Evolutionary conservation across 2,888 invertebrate genomes (phyloP), one percentile per base, ranked within the genome.

Genomic region (Muschampia plurimacula): DNA sequence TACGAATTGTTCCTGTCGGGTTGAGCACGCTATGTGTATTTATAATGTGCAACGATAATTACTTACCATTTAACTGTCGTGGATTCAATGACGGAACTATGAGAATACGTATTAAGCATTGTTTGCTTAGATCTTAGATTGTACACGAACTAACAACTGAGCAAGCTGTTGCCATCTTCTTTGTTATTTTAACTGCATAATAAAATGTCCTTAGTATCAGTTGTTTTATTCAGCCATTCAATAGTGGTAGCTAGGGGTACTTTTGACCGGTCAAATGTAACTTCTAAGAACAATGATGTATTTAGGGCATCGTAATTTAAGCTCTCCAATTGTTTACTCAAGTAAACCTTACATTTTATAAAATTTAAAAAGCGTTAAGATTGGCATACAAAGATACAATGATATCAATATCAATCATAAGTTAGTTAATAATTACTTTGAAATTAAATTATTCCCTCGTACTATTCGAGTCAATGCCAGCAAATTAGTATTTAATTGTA

Each of bases 11-110:
- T 41, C n/a, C 15, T 55, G n/a, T 39, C 41, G 39, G 12, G 22
- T 49, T 39, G 22, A 64, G 60, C 69, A 65, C 69, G 73, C 63
- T 22, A 52, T 66, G 55, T 62, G 55, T 69, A 46, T 13, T 55
- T 36, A 67, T 76, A 66, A 76, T 75, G 72, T 75, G 75, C 77
- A 72, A 77, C 73, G 74, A 74, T 74, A 74, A 77, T 75, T 68
- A 79, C 44, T 22, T 22, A 22, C 22, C 71, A 72, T 74, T 77
- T 79, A 57, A 22, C 8, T 22, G 9, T 22, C 52, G n/a, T n/a
- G 13, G n/a, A 52, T 44, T 9, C 9, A 44, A 44, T 8, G 5
- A 44, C 44, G 44, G 44, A 44, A 52, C 0, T 52, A n/a, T 13
- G n/a, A n/a, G 8, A 74, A 76, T 64, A 76, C 74, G 71, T 73